Evolutionary conservation across 2,888 invertebrate genomes (phyloP).

Genomic region (Diabrotica balteata): DNA sequence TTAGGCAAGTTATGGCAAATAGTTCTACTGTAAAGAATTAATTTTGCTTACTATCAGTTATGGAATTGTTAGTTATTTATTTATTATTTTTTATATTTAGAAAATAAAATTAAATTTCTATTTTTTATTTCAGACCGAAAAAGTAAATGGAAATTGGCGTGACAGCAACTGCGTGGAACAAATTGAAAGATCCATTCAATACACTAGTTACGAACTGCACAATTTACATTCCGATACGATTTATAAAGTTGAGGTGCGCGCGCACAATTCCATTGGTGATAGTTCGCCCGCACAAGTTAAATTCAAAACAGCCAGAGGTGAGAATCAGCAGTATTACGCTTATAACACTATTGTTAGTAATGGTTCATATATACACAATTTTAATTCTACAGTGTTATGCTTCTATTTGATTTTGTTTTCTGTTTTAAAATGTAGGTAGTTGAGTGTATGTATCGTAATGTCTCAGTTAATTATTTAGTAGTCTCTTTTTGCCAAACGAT

Average conservation of each 20-base stretch:
- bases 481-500: no score
- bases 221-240: slow-evolving; percentile 78
- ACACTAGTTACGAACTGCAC: slow-evolving; percentile 72
- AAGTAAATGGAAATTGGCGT: slow-evolving; percentile 73
- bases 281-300: slow-evolving; percentile 79
- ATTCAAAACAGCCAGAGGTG: slow-evolving; percentile 88
- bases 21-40: no score
- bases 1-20: no score
- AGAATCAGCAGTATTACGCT: slow-evolving; percentile 60
- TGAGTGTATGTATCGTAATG: neutral
- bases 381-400: neutral
- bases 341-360: slow-evolving; percentile 35
- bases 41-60: no score
- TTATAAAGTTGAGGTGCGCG: slow-evolving; percentile 84
- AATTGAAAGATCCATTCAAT: slow-evolving; percentile 69
- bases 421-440: neutral
- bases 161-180: slow-evolving; percentile 65
- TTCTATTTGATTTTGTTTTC: neutral
- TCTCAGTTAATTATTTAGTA: no score
- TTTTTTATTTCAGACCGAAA: slow-evolving; percentile 66
- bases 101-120: neutral
- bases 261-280: slow-evolving; percentile 85
- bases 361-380: slow-evolving; percentile 1
- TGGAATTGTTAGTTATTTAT: no score
- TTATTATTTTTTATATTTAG: no score